A percentile compares a stretch with the other conserved stretches of the same genome.
These are phyloP conservation scores for Trichonephila clavipes DNA, from an alignment of 1,140 invertebrate species.

Conservation along the genomic window DNA sequence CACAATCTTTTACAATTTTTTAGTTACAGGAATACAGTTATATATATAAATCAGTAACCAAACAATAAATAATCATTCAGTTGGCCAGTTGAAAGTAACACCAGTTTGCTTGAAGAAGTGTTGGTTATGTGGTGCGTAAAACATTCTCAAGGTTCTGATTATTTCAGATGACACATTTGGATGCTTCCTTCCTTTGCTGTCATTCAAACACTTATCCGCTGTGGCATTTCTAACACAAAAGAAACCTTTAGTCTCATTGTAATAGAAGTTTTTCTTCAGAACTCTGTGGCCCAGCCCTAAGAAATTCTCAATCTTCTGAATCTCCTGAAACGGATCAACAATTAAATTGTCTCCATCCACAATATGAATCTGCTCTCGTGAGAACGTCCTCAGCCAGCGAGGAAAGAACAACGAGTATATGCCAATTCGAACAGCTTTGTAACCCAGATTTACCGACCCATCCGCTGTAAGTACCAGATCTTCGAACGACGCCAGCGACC, in stretches of 20 bases:
- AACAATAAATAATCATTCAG: constrained; percentile 35
- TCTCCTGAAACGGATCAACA: constrained; percentile 82
- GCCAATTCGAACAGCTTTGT: constrained; percentile 89
- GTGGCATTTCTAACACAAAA: constrained; percentile 81
- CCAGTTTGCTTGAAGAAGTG: constrained; percentile 80
- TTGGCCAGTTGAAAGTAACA: constrained; percentile 78
- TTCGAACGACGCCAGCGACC: constrained; percentile 84
- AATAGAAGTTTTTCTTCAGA: constrained; percentile 82
- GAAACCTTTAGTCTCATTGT: constrained; percentile 83
- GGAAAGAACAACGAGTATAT: constrained; percentile 91
- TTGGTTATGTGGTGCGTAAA: constrained; percentile 80
- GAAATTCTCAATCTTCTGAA: constrained; percentile 83
- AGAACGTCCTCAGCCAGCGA: constrained; percentile 87
- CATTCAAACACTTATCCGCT: constrained; percentile 80
- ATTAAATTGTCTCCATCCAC: constrained; percentile 84
- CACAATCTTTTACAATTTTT: neutral
- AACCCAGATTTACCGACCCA: constrained; percentile 90
- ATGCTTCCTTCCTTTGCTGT: constrained; percentile 81
- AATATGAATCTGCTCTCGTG: constrained; percentile 82
- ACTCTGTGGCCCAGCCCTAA: constrained; percentile 81
- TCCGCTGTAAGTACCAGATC: constrained; percentile 88
- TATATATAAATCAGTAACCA: neutral
- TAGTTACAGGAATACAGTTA: neutral
- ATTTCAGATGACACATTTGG: constrained; percentile 80
- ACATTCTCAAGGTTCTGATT: constrained; percentile 79